Conservation (phyloP, 2,113 vertebrate species). For the Hippoglossus stenolepis region DNA sequence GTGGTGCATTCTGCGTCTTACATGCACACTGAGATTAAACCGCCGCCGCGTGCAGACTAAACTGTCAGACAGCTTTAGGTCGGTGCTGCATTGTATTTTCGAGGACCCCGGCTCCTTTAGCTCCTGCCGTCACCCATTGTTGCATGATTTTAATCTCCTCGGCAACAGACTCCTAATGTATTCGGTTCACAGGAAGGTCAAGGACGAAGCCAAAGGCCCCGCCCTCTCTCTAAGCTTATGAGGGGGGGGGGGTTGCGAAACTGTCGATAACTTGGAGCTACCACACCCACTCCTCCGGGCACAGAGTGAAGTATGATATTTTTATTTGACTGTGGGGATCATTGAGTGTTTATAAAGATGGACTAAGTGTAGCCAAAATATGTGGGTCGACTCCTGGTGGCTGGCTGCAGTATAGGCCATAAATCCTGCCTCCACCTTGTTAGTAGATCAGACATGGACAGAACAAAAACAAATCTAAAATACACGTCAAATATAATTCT, state of each 20-base stretch:
- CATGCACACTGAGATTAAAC: constrained; percentile 32
- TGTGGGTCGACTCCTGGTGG: too few species aligned
- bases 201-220: constrained; percentile 69
- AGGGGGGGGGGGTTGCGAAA: neutral
- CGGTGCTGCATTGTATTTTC: constrained; percentile 35
- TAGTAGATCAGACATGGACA: neutral
- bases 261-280: constrained; percentile 46
- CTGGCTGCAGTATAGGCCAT: too few species aligned
- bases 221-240: constrained; percentile 50
- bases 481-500: too few species aligned
- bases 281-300: constrained; percentile 17
- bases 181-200: constrained; percentile 81
- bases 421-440: too few species aligned
- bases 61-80: constrained; percentile 26
- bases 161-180: constrained; percentile 72
- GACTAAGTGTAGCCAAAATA: neutral
- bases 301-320: constrained; percentile 10
- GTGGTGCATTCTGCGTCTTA: constrained; percentile 16
- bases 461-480: too few species aligned
- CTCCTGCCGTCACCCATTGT: constrained; percentile 60
- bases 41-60: neutral
- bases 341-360: neutral
- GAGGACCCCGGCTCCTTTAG: constrained; percentile 10
- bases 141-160: constrained; percentile 74
- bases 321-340: neutral